Conservation (phyloP, 2,888 invertebrate species). For the Dryocosmus kuriphilus region DNA sequence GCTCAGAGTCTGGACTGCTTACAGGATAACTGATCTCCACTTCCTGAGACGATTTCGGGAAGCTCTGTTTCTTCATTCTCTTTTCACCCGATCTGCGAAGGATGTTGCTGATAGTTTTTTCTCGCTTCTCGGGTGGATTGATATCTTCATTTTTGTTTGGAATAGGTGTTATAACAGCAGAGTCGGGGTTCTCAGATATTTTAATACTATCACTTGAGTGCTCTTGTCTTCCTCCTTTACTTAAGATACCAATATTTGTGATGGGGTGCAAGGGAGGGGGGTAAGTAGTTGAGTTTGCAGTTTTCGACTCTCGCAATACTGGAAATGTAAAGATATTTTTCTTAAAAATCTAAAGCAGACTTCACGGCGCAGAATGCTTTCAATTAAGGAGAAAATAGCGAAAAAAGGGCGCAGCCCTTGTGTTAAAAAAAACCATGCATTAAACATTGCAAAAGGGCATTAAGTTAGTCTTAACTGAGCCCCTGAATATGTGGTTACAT, state of each 20-base stretch:
- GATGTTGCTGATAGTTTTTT: slow-evolving; percentile 73
- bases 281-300: slow-evolving; percentile 70
- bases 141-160: slow-evolving; percentile 72
- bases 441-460: no score
- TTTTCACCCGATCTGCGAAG: slow-evolving; percentile 71
- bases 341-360: background rate
- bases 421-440: no score
- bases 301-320: slow-evolving; percentile 75
- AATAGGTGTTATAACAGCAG: slow-evolving; percentile 75
- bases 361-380: background rate
- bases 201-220: slow-evolving; percentile 73
- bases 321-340: slow-evolving; percentile 44
- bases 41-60: slow-evolving; percentile 70
- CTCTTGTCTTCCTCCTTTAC: slow-evolving; percentile 65
- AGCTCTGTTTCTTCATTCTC: slow-evolving; percentile 69
- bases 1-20: slow-evolving; percentile 72
- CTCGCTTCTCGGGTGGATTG: slow-evolving; percentile 65
- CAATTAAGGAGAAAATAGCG: no score
- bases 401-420: no score
- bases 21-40: slow-evolving; percentile 68
- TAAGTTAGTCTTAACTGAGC: no score
- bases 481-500: no score
- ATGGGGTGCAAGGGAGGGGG: slow-evolving; percentile 76
- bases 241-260: slow-evolving; percentile 72
- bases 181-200: slow-evolving; percentile 75